Conservation (phyloP, 2,888 invertebrate genomes). For the Sepiola atlantica region DNA sequence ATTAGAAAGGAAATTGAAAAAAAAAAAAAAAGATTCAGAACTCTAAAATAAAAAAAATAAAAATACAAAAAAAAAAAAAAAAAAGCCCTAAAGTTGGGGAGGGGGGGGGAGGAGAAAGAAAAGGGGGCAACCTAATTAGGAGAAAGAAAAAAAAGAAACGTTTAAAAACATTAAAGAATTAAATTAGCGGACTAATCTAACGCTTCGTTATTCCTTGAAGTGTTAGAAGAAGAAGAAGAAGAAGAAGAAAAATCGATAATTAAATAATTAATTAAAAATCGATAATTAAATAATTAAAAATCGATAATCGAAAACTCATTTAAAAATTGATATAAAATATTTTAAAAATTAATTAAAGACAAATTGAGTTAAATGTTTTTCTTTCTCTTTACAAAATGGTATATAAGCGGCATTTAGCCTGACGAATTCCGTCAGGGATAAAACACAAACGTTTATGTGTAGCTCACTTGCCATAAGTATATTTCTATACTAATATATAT, state of each 20-base stretch:
- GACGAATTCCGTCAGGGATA: no score
- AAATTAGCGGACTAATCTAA: background rate
- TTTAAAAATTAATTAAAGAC: no score
- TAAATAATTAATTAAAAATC: background rate
- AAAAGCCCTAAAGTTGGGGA: background rate
- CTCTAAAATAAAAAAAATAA: background rate
- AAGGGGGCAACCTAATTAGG: background rate
- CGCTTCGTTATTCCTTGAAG: background rate
- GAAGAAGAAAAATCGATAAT: background rate
- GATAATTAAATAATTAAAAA: no score
- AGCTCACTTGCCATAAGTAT: no score
- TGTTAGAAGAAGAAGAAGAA: background rate
- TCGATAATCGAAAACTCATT: no score
- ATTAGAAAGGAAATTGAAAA: background rate
- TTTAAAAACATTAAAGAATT: background rate
- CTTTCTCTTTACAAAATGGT: no score
- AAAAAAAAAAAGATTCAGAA: no score
- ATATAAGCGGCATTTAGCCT: no score
- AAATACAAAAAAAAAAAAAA: background rate
- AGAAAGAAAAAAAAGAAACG: background rate
- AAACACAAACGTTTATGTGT: no score
- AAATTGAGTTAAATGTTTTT: no score
- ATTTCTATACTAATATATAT: no score
- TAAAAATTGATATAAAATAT: no score
- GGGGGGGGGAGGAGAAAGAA: background rate